Conservation (phyloP, 2,888 invertebrate genomes). For the Leptinotarsa tumamoca region DNA sequence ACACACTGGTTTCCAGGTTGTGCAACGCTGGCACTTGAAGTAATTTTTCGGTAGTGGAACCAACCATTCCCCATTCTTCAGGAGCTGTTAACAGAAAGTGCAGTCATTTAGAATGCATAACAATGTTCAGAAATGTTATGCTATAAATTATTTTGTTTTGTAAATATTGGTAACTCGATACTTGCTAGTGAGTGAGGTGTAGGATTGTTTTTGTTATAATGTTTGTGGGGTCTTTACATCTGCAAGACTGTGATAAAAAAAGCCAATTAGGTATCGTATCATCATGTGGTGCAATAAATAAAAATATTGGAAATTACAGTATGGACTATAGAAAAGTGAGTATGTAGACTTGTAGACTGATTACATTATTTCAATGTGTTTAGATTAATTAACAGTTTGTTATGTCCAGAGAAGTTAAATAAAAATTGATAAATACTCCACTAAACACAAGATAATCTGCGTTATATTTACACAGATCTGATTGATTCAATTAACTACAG, state of each 20-base stretch:
- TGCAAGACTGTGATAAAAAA: background rate
- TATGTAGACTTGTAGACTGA: too few species aligned
- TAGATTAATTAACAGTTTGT: too few species aligned
- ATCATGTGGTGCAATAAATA: too few species aligned
- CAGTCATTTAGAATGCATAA: slow-evolving; percentile 47
- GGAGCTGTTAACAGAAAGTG: slow-evolving; percentile 51
- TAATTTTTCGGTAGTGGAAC: slow-evolving; percentile 68
- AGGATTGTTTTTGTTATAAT: slow-evolving; percentile 25
- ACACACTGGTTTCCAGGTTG: slow-evolving; percentile 58
- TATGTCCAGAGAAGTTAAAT: too few species aligned
- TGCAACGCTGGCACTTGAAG: slow-evolving; percentile 65
- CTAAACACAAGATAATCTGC: too few species aligned
- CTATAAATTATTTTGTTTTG: slow-evolving; percentile 28
- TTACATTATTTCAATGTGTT: too few species aligned
- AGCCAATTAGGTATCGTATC: background rate
- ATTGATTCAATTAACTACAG: too few species aligned
- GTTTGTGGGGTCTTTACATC: slow-evolving; percentile 32
- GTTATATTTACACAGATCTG: too few species aligned
- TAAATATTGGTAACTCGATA: slow-evolving; percentile 34
- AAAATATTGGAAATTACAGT: background rate
- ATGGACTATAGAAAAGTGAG: background rate
- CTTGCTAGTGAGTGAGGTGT: slow-evolving; percentile 23
- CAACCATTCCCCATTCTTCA: slow-evolving; percentile 67
- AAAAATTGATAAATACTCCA: too few species aligned
- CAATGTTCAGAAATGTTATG: slow-evolving; percentile 34